Conservation (phyloP, 2,888 invertebrate genomes). For the Noctua fimbriata region DNA sequence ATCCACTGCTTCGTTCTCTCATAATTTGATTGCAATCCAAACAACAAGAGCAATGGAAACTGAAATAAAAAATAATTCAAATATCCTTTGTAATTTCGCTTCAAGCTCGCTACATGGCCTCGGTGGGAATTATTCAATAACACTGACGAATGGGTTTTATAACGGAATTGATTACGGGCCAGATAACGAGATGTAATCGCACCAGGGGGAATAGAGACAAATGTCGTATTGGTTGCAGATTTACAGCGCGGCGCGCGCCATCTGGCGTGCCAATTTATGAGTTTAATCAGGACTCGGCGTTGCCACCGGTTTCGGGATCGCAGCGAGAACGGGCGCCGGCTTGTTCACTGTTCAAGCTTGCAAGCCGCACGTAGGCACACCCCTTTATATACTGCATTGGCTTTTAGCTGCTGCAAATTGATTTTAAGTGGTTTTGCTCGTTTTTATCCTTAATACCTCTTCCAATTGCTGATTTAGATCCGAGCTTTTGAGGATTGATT, state of each 20-base stretch:
- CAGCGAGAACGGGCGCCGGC: conserved; percentile 61
- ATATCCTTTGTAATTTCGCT: conserved; percentile 52
- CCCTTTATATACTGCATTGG: conserved; percentile 65
- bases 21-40: conserved; percentile 21
- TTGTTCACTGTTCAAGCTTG: conserved; percentile 65
- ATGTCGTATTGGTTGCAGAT: conserved; percentile 88
- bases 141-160: conserved; percentile 71
- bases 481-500: conserved; percentile 30
- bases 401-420: conserved; percentile 66
- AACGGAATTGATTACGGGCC: conserved; percentile 71
- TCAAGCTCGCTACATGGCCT: conserved; percentile 43
- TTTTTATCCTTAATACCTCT: conserved; percentile 53
- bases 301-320: conserved; percentile 67
- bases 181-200: conserved; percentile 78
- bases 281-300: conserved; percentile 84
- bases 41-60: conserved; percentile 46
- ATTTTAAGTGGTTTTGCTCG: conserved; percentile 63
- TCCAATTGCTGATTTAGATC: conserved; percentile 48
- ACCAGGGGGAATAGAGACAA: conserved; percentile 86
- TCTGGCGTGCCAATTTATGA: conserved; percentile 89
- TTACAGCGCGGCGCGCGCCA: conserved; percentile 86
- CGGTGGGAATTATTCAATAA: conserved; percentile 70
- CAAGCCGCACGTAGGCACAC: conserved; percentile 55
- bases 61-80: conserved; percentile 60
- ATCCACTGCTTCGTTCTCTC: conserved; percentile 44